A percentile compares a stretch with the other conserved stretches of the same genome.
Evolutionary conservation across 2,797 vertebrate genomes (phyloP).

Genomic region (Sebastes ruberrimus): DNA sequence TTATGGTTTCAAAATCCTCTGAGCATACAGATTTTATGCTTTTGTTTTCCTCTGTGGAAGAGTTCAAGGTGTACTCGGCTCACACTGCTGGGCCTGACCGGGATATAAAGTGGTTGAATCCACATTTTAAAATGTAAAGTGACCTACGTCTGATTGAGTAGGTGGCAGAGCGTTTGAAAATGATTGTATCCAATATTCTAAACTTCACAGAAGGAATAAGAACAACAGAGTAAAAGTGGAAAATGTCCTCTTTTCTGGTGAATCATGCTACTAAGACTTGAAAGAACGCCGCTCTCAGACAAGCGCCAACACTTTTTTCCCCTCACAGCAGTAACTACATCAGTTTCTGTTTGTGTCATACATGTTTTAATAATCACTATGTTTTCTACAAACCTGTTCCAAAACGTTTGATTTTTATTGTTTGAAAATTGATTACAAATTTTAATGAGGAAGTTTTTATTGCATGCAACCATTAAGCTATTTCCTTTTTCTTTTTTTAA

Average conservation of each 20-base stretch:
- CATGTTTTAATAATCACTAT: not conserved
- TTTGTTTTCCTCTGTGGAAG: constrained; percentile 17
- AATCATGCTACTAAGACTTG: no score
- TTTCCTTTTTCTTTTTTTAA: not conserved
- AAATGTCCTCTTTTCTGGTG: no score
- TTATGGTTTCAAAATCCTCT: constrained; percentile 13
- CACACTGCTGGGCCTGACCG: not conserved
- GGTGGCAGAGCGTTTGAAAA: not conserved
- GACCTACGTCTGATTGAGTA: not conserved
- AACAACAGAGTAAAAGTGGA: not conserved
- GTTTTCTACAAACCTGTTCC: not conserved
- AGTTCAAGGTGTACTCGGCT: not conserved
- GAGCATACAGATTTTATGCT: not conserved
- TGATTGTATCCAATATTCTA: not conserved
- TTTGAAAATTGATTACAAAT: not conserved
- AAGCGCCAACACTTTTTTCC: not conserved
- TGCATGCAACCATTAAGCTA: not conserved
- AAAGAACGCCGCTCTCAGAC: no score
- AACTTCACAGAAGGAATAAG: not conserved
- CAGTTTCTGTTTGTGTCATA: not conserved
- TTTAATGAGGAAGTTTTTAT: not conserved
- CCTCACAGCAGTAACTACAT: not conserved
- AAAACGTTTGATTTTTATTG: not conserved
- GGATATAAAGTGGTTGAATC: not conserved
- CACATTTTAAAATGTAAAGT: not conserved